phyloP scores from a whole-genome alignment of 2,888 invertebrate genomes.

The Bugulina stolonifera region DNA sequence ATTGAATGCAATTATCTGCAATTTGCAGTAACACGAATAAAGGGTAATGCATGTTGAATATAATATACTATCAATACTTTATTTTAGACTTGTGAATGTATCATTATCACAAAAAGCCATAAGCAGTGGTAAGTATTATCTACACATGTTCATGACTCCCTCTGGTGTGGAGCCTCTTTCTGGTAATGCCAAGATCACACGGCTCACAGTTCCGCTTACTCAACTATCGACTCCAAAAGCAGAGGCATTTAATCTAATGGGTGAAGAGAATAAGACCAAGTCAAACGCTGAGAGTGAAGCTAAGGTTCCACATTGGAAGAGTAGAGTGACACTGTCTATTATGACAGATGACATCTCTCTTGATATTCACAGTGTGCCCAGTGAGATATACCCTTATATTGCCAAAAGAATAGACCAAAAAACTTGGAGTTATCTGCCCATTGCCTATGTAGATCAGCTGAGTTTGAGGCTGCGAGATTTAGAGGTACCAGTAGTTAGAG shows the following conservation, averaged over 20 bases:
- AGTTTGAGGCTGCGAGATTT: conserved; percentile 73
- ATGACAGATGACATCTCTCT: conserved; percentile 35
- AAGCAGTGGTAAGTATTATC: conserved; percentile 16
- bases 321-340: neutral
- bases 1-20: too few species aligned
- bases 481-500: conserved; percentile 48
- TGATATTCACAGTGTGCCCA: conserved; percentile 48
- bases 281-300: neutral
- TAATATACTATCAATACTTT: too few species aligned
- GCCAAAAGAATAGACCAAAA: neutral
- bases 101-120: too few species aligned
- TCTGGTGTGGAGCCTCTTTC: neutral
- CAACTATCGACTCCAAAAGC: neutral
- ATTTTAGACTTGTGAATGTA: too few species aligned
- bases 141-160: conserved; percentile 1
- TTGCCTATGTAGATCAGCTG: conserved; percentile 75
- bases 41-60: too few species aligned
- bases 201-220: neutral
- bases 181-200: neutral
- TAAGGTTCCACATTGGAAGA: conserved; percentile 16
- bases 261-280: neutral
- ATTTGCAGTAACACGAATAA: too few species aligned
- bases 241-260: conserved; percentile 23
- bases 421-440: conserved; percentile 64
- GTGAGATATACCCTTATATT: neutral